Evolutionary conservation across 2,113 vertebrate species (phyloP).

Genomic region (Tenebrosternarchus preto): DNA sequence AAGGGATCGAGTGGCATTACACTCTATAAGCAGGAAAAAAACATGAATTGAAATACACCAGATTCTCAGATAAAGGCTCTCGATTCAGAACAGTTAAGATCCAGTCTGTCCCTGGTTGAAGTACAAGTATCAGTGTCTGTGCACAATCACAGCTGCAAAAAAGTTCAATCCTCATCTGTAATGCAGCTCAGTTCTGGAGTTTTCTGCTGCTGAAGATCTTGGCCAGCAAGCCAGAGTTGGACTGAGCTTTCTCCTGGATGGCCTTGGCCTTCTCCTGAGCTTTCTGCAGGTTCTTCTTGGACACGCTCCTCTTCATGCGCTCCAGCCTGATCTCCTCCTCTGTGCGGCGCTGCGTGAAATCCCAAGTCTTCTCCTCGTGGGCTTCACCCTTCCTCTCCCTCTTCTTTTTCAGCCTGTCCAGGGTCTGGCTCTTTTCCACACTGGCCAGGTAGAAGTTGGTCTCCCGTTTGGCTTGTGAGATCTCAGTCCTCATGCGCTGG

Average conservation of each 20-base stretch:
- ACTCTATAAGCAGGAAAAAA: too few relatives aligned
- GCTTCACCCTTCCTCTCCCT: conserved; percentile 58
- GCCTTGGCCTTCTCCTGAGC: conserved; percentile 64
- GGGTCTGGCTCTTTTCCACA: conserved; percentile 79
- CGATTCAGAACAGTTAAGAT: not conserved
- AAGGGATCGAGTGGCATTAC: too few relatives aligned
- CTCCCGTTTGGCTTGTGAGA: conserved; percentile 86
- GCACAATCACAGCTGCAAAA: not conserved
- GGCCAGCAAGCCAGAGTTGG: conserved; percentile 80
- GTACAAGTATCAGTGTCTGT: not conserved
- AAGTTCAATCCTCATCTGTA: not conserved
- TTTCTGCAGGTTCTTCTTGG: conserved; percentile 62
- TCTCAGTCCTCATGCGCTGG: conserved; percentile 83
- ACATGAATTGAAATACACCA: too few relatives aligned
- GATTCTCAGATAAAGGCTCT: too few relatives aligned
- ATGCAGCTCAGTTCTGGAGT: conserved; percentile 25
- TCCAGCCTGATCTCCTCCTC: conserved; percentile 81
- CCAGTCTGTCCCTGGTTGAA: not conserved
- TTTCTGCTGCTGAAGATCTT: conserved; percentile 79
- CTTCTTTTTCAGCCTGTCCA: conserved; percentile 70
- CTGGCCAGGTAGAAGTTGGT: conserved; percentile 87
- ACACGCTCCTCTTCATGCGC: conserved; percentile 60
- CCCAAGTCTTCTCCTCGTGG: conserved; percentile 75
- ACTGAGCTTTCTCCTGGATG: conserved; percentile 78
- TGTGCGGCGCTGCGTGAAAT: conserved; percentile 81